Evolutionary conservation across 1,140 invertebrate genomes (phyloP).

Genomic region (Drosophila pseudoananassae): DNA sequence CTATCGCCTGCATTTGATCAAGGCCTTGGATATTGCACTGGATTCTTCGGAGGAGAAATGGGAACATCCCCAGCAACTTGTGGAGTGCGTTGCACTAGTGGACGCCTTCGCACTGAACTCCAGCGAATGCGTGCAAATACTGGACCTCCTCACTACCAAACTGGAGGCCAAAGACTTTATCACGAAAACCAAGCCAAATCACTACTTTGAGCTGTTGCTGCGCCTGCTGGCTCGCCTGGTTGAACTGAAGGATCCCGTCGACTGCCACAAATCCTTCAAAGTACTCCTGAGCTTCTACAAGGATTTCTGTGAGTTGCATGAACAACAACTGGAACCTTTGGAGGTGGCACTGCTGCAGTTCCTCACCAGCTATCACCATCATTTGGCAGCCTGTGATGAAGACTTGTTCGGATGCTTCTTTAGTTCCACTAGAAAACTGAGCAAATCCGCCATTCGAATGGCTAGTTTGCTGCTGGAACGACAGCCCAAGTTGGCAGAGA

Average conservation of each 20-base stretch:
- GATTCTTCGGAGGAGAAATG: conserved; percentile 25
- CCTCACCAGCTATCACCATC: conserved; percentile 86
- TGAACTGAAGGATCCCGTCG: conserved; percentile 44
- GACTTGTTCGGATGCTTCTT: conserved; percentile 85
- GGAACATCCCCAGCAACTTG: conserved; percentile 41
- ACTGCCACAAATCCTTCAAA: conserved; percentile 48
- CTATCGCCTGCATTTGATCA: conserved; percentile 69
- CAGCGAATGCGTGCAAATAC: conserved; percentile 60
- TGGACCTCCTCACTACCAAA: conserved; percentile 51
- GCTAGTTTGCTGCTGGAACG: conserved; percentile 85
- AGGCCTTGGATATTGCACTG: conserved; percentile 62
- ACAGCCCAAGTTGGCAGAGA: conserved; percentile 83
- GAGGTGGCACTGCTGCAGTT: conserved; percentile 86
- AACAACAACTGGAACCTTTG: conserved; percentile 85
- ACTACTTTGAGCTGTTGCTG: conserved; percentile 67
- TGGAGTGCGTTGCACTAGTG: conserved; percentile 59
- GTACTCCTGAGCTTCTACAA: conserved; percentile 51
- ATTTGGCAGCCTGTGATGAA: conserved; percentile 84
- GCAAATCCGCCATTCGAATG: conserved; percentile 85
- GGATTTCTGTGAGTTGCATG: conserved; percentile 42
- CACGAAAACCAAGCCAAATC: conserved; percentile 22
- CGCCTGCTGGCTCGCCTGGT: conserved; percentile 57
- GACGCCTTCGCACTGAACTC: conserved; percentile 61
- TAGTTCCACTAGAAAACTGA: conserved; percentile 79
- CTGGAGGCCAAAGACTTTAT: conserved; percentile 57